Base-by-base conservation (phyloP, 92 coral and sea anemone species). In the Epizoanthus stellaris region DNA sequence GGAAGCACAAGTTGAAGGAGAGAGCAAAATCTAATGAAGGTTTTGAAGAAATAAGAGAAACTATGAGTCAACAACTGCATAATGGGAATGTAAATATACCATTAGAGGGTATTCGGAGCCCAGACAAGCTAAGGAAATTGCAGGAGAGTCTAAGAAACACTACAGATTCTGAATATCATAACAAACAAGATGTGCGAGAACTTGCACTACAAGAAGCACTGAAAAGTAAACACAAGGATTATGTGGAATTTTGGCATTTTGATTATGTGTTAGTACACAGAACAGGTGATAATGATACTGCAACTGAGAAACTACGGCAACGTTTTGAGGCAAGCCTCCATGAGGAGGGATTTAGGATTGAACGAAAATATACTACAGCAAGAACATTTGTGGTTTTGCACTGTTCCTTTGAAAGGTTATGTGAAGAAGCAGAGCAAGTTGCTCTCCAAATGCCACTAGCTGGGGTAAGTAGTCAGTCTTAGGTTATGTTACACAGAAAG, bases 381-480 rank as follows among this genome's bases (percentile, higher is more conserved):
- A 86, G 87, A 64, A 92, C 98, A 16, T 96, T 92, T 86, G 92
- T 91, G 5, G 75, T 92, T 47, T 83, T 96, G n/a, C 98, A 93
- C 69, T 96, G 98, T 87, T 91, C 98, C 36, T 96, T 96, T 92
- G 93, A 93, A 66, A 92, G 95, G 62, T 93, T 96, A 21, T 96
- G 98, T 86, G 91, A 88, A 73, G 98, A 96, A 70, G 98, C 98
- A 10, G 98, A 96, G 20, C 87, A 88, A 80, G 98, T 96, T 14
- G 75, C 93, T 56, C 85, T 96, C 77, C 90, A 96, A 62, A 92
- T 96, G 98, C 98, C 98, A 1, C 85, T 96, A 65, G 98, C 98
- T 36, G 98, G 98, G 93, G 98, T 96, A 86, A 63, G 83, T 63
- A 49, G 56, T 49, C 56, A 67, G 95, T 74, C 14, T 60, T 23